Conservation (phyloP, 64 coral and sea anemone species). For the Pocillopora damicornis region DNA sequence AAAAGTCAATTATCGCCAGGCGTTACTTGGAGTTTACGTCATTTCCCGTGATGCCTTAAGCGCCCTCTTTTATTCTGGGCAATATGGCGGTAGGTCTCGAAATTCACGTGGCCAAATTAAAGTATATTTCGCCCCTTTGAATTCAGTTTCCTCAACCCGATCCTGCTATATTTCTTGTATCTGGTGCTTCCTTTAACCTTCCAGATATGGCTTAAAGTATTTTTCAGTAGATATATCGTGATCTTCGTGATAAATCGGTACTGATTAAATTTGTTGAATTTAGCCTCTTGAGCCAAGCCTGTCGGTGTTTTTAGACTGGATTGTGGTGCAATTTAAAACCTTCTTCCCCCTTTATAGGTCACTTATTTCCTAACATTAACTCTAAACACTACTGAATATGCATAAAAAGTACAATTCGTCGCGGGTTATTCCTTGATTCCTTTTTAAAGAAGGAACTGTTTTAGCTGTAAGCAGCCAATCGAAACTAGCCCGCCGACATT, state of each 20-base stretch:
- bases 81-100: slow-evolving; percentile 14
- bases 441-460: too few relatives aligned
- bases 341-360: not conserved
- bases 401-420: not conserved
- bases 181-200: not conserved
- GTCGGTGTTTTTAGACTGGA: not conserved
- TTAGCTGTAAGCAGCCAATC: too few relatives aligned
- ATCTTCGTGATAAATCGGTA: not conserved
- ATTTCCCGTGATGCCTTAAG: slow-evolving; percentile 7
- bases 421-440: too few relatives aligned
- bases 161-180: not conserved
- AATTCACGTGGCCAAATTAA: slow-evolving; percentile 36
- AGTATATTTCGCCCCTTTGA: not conserved
- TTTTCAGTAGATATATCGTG: not conserved
- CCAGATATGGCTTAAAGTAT: not conserved
- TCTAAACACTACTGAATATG: not conserved
- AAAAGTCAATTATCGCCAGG: slow-evolving; percentile 3
- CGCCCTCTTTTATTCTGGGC: slow-evolving; percentile 11
- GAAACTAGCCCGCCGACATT: too few relatives aligned
- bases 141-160: not conserved
- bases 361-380: not conserved
- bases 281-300: not conserved
- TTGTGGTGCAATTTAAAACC: not conserved
- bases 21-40: slow-evolving; percentile 22
- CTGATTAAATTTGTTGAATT: not conserved